Percentiles rank a stretch among this genome's conserved stretches.
Evolutionary conservation across 2,797 vertebrate species (phyloP).

Genomic region (Dipus sagitta): DNA sequence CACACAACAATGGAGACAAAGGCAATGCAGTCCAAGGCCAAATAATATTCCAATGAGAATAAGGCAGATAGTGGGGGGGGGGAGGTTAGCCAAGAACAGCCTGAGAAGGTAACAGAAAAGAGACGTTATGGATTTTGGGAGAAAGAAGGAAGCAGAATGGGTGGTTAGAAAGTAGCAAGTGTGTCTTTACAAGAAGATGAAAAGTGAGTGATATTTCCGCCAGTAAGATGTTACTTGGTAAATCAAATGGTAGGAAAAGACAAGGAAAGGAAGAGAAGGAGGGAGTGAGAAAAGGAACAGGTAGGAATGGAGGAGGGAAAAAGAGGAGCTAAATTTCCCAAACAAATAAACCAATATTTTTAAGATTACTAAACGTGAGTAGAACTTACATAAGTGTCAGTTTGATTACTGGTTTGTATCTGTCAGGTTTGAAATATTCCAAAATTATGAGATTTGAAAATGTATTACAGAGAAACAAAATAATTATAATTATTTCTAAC

Average conservation of each 20-base stretch:
- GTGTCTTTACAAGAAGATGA: not conserved
- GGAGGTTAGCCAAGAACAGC: not conserved
- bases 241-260: not conserved
- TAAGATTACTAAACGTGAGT: not conserved
- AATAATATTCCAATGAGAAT: not conserved
- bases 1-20: not conserved
- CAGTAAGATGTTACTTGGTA: not conserved
- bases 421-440: slow-evolving; percentile 57
- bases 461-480: slow-evolving; percentile 33
- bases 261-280: not conserved
- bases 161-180: not conserved
- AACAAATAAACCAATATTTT: slow-evolving; percentile 2
- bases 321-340: not conserved
- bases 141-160: slow-evolving; percentile 43
- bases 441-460: slow-evolving; percentile 59
- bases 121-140: slow-evolving; percentile 2
- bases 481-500: slow-evolving; percentile 45
- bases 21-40: not conserved
- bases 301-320: not conserved
- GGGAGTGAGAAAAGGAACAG: not conserved
- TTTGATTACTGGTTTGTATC: not conserved
- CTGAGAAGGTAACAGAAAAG: not conserved
- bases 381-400: not conserved
- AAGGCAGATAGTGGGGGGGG: not conserved
- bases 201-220: slow-evolving; percentile 2